Percentiles rank a stretch among this genome's conserved stretches.
Evolutionary conservation across 1,140 invertebrate species (phyloP).

Genomic region (Trialeurodes vaporariorum): DNA sequence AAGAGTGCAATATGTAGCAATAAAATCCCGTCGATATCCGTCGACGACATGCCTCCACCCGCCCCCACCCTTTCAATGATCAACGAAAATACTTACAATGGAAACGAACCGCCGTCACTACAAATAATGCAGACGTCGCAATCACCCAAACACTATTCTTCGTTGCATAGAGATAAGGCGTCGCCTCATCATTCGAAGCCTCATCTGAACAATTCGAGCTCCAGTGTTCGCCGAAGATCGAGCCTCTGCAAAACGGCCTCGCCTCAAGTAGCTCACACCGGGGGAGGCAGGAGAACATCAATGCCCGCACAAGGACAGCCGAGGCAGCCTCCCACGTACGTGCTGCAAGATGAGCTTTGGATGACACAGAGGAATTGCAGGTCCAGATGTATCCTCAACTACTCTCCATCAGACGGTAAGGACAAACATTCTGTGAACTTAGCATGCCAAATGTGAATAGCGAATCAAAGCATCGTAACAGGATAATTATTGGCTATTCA

Average conservation of each 20-base stretch:
- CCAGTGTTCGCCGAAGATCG: slow-evolving; percentile 7
- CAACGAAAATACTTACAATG: background rate
- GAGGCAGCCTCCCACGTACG: slow-evolving; percentile 22
- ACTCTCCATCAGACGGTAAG: slow-evolving; percentile 24
- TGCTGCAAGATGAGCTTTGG: slow-evolving; percentile 30
- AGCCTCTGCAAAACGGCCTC: slow-evolving; percentile 14
- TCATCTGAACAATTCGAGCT: background rate
- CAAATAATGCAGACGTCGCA: too few relatives aligned
- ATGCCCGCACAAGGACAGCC: slow-evolving; percentile 17
- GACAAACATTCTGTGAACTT: too few relatives aligned
- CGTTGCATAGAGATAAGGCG: background rate
- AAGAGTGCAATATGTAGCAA: slow-evolving; percentile 23
- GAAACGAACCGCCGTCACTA: too few relatives aligned
- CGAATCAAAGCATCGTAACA: too few relatives aligned
- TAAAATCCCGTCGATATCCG: slow-evolving; percentile 16
- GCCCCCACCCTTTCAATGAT: background rate
- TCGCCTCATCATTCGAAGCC: background rate
- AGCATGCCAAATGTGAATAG: too few relatives aligned
- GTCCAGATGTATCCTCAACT: slow-evolving; percentile 34
- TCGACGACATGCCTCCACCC: slow-evolving; percentile 15
- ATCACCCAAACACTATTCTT: too few relatives aligned
- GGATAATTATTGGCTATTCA: too few relatives aligned
- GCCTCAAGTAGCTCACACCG: slow-evolving; percentile 10
- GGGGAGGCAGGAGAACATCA: slow-evolving; percentile 27
- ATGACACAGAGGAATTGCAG: slow-evolving; percentile 28